Conservation (phyloP, 1,140 invertebrate species). For the Trigoniulus corallinus region DNA sequence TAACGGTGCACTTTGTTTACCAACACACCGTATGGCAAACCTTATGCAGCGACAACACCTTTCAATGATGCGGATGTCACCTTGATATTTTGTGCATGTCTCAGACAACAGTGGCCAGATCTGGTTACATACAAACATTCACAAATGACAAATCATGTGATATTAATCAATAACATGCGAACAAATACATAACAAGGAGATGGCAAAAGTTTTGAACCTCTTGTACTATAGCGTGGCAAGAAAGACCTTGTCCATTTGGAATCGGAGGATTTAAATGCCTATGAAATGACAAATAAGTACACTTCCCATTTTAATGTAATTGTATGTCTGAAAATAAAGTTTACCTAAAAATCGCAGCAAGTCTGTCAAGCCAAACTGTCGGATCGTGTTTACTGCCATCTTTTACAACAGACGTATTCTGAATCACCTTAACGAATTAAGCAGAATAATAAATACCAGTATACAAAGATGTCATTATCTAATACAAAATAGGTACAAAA, state of each 20-base stretch:
- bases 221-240: conserved; percentile 58
- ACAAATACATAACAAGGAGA: background rate
- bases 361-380: conserved; percentile 78
- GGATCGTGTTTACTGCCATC: conserved; percentile 50
- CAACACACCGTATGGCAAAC: conserved; percentile 72
- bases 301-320: conserved; percentile 1
- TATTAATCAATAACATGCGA: no score
- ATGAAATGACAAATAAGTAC: background rate
- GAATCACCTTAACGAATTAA: conserved; percentile 17
- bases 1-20: conserved; percentile 54
- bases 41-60: conserved; percentile 73
- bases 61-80: conserved; percentile 77
- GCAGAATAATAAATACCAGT: no score
- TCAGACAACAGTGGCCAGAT: conserved; percentile 71
- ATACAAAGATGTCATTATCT: conserved; percentile 20
- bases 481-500: conserved; percentile 4
- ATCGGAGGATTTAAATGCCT: conserved; percentile 50
- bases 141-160: conserved; percentile 8
- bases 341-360: conserved; percentile 63
- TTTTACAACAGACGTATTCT: no score
- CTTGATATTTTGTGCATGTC: conserved; percentile 55
- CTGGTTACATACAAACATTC: conserved; percentile 21
- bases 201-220: conserved; percentile 36
- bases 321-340: background rate
- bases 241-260: conserved; percentile 45